phyloP scores from a whole-genome alignment of 2,888 invertebrate species.

The Pterostichus niger region DNA sequence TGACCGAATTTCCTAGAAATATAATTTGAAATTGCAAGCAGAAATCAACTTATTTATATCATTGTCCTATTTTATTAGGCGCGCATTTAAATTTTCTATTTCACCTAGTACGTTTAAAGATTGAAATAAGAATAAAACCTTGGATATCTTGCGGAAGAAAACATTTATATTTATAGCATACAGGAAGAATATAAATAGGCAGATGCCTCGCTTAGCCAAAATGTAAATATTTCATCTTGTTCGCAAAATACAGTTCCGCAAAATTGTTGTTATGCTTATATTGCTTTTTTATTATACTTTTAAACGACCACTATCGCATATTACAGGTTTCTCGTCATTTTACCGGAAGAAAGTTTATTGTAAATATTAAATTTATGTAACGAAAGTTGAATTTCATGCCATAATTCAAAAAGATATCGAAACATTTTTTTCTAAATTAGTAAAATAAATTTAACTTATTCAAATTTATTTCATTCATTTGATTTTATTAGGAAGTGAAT shows the following conservation, averaged over 20 bases:
- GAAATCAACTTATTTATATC: not conserved
- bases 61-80: not conserved
- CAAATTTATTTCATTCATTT: too few relatives aligned
- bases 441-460: too few relatives aligned
- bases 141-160: conserved; percentile 13
- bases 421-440: too few relatives aligned
- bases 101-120: not conserved
- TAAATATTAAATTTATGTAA: too few relatives aligned
- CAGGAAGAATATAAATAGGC: conserved; percentile 32
- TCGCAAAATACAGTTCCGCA: conserved; percentile 13
- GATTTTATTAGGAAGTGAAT: too few relatives aligned
- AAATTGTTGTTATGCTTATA: not conserved
- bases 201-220: not conserved
- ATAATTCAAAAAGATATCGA: too few relatives aligned
- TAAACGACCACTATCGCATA: not conserved
- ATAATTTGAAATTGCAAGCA: conserved; percentile 1
- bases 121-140: conserved; percentile 1
- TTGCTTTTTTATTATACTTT: not conserved
- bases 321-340: too few relatives aligned
- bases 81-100: not conserved
- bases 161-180: conserved; percentile 15
- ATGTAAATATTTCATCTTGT: conserved; percentile 9
- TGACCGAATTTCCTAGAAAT: not conserved
- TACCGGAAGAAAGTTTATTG: too few relatives aligned
- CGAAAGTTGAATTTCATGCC: too few relatives aligned